Base-by-base conservation (phyloP, 2,113 vertebrate species). In the Lepus timidus region DNA sequence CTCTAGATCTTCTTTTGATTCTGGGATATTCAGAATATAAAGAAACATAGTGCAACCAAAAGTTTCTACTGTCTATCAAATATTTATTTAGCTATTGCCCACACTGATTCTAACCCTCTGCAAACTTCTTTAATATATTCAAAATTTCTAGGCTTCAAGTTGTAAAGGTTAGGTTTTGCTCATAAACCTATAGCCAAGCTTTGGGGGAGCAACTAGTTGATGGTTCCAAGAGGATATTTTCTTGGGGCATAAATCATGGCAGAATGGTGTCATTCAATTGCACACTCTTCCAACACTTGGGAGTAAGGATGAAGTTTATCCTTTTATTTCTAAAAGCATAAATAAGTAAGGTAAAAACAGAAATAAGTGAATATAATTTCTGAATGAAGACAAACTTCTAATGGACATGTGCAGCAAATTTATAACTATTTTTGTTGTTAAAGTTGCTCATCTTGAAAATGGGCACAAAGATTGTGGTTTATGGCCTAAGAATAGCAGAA, bases 11-110 rank as follows among this genome's bases (percentile, higher is more conserved):
- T 84, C 36, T 68, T 86, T 95, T 90, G 31, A 90, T 65, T 93
- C 67, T 88, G 74, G 58, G 91, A 78, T 27, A 80, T 93, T 92
- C 81, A 88, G 58, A 88, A 65, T 51, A 92, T 61, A 90, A 79
- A 81, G n/a, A 95, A 9, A 81, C 3, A 88, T 5, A 84, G 36
- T 73, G 70, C 0, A 75, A 10, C 9, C 23, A 67, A 76, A 75
- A 75, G 11, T 39, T 65, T 85, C 95, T 74, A 58, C 78, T 25
- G 36, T 61, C 58, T 93, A 88, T 88, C 39, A 73, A 91, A 65
- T 94, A 71, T 20, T 86, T 61, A 62, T 52, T 91, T 88, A 78
- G 52, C 61, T 85, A 76, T 65, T 83, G 61, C 22, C 51, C 39
- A 88, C 9, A 78, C 27, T 90, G 29, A 75, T 80, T 91, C 31